phyloP scores from a whole-genome alignment of 2,113 vertebrate species.

The Sylvicapra grimmia region DNA sequence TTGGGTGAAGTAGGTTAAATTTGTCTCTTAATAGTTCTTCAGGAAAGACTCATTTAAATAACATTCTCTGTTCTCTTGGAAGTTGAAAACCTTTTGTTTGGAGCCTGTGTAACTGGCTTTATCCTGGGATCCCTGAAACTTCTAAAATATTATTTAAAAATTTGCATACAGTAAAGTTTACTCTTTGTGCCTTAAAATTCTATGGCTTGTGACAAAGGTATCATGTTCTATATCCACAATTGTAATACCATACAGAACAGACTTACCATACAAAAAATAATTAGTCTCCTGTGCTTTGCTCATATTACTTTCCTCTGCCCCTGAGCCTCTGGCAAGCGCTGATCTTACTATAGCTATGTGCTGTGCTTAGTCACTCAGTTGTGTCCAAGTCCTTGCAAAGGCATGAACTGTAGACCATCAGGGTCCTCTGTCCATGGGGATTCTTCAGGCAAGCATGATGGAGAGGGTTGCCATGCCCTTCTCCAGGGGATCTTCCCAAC shows the following conservation, averaged over 20 bases:
- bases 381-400: background rate
- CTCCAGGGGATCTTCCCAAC: background rate
- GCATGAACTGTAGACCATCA: background rate
- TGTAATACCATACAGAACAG: background rate
- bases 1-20: background rate
- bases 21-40: background rate
- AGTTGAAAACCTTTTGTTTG: background rate
- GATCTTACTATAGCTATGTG: background rate
- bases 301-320: background rate
- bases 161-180: background rate
- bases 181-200: background rate
- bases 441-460: background rate
- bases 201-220: background rate
- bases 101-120: background rate
- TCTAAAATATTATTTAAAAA: background rate
- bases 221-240: background rate
- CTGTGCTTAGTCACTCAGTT: background rate
- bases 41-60: background rate
- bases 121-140: background rate
- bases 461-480: background rate
- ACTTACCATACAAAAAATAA: background rate
- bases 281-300: background rate
- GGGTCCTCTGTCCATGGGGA: background rate
- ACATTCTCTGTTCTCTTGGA: background rate
- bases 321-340: background rate